A percentile compares a stretch with the other conserved stretches of the same genome.
Conservation (phyloP, 2,797 vertebrate genomes). For the Sebastes cheni region DNA sequence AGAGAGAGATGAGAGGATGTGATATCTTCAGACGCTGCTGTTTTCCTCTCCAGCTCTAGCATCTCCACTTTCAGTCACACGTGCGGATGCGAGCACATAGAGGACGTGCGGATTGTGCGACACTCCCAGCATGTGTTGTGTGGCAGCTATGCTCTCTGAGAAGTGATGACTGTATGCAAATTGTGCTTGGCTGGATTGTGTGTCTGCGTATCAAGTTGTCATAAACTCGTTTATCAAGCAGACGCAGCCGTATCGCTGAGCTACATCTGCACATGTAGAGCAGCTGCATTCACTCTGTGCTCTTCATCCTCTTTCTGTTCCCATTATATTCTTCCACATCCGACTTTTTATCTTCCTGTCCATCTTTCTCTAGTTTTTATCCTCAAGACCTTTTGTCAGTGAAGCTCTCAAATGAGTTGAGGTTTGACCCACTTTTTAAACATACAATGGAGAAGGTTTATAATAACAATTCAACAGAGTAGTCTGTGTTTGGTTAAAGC, state of each 20-base stretch:
- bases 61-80: conserved; percentile 37
- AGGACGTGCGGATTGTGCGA: conserved; percentile 28
- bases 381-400: background rate
- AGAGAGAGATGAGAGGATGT: conserved; percentile 51
- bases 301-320: conserved; percentile 28
- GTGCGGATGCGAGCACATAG: conserved; percentile 28
- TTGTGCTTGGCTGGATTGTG: conserved; percentile 29
- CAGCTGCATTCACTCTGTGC: conserved; percentile 10
- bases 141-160: conserved; percentile 45
- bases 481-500: background rate
- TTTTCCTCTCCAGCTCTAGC: conserved; percentile 20
- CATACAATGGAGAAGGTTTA: background rate
- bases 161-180: conserved; percentile 70
- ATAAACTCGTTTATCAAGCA: conserved; percentile 53
- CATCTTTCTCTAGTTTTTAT: conserved; percentile 1
- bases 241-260: conserved; percentile 38
- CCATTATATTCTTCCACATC: background rate
- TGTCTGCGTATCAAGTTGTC: conserved; percentile 64
- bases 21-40: conserved; percentile 46
- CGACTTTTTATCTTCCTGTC: conserved; percentile 3
- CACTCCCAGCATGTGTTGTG: conserved; percentile 39
- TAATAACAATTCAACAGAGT: background rate
- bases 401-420: background rate
- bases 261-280: conserved; percentile 41
- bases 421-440: background rate